Base-by-base conservation (phyloP, 2,888 invertebrate genomes). In the Plagodis dolabraria region DNA sequence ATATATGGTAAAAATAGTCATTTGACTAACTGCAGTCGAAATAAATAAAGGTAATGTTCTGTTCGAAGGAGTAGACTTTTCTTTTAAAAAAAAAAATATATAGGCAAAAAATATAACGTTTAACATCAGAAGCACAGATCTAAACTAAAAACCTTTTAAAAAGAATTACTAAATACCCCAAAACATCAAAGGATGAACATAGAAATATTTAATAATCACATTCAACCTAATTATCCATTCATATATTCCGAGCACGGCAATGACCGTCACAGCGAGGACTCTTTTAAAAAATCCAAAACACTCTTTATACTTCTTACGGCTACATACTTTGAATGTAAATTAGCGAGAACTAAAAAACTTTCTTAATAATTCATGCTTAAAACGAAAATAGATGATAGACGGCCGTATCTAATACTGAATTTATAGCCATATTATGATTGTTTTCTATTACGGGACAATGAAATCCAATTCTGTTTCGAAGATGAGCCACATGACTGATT, bases 241-340 rank as follows among this genome's bases (percentile, higher is more conserved):
- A 89, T 85, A 72, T 87, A 90, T 89, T 89, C 89, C 60, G 71
- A 68, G 71, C 87, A 82, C 82, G 80, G 76, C 73, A 80, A 82
- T 80, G 79, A 72, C 79, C 73, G 72, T 76, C 70, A 73, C 74
- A 65, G 66, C 73, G 65, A 72, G 70, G 74, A 76, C 78, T 78
- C 74, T 74, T 73, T 80, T 78, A 69, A 72, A 76, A 78, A 74
- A 79, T 75, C 74, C 72, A 71, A 82, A 81, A 81, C 77, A 82
- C 74, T 80, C 74, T 69, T 74, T 67, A 79, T 78, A 79, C 81
- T 80, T 80, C 36, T 78, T 72, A 75, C 73, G 65, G 68, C 74
- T 80, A 83, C 83, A 81, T 83, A 84, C 73, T 75, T 79, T 84
- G 87, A 89, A 88, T 89, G 77, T 85, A 83, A 87, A 89, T 82